A percentile compares a stretch with the other conserved stretches of the same genome.
phyloP scores from a whole-genome alignment of 2,888 invertebrate species.

The Synergus gifuensis region DNA sequence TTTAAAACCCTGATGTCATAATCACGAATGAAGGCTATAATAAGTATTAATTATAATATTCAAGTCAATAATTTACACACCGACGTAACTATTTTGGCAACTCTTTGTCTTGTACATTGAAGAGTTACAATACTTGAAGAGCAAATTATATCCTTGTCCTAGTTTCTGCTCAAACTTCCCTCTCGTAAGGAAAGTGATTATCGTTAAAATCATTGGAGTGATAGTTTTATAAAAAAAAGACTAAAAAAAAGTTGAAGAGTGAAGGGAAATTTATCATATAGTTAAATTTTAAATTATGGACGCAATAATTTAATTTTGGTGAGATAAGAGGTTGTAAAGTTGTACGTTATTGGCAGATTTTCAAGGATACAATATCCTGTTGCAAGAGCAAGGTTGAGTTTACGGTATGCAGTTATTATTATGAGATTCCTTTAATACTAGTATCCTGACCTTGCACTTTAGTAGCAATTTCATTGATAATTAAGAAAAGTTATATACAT shows the following conservation, averaged over 20 bases:
- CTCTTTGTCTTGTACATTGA: not conserved
- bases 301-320: constrained; percentile 9
- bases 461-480: constrained; percentile 24
- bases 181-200: constrained; percentile 12
- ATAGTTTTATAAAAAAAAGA: constrained; percentile 24
- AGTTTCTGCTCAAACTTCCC: constrained; percentile 29
- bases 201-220: constrained; percentile 15
- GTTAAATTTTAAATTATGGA: not conserved
- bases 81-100: constrained; percentile 34
- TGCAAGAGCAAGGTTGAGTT: constrained; percentile 66
- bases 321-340: not conserved
- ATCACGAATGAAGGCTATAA: not conserved
- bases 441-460: constrained; percentile 36
- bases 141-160: constrained; percentile 27
- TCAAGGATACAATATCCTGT: constrained; percentile 61
- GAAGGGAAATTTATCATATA: constrained; percentile 10
- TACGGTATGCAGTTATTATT: constrained; percentile 41
- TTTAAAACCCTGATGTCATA: not conserved
- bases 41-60: constrained; percentile 17
- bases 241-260: not conserved
- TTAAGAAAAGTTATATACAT: constrained; percentile 7
- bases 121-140: not conserved
- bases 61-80: constrained; percentile 18
- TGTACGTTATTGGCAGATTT: not conserved
- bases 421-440: constrained; percentile 22